Base-by-base conservation (phyloP, 2,888 invertebrate genomes). In the Hartigia nigra region DNA sequence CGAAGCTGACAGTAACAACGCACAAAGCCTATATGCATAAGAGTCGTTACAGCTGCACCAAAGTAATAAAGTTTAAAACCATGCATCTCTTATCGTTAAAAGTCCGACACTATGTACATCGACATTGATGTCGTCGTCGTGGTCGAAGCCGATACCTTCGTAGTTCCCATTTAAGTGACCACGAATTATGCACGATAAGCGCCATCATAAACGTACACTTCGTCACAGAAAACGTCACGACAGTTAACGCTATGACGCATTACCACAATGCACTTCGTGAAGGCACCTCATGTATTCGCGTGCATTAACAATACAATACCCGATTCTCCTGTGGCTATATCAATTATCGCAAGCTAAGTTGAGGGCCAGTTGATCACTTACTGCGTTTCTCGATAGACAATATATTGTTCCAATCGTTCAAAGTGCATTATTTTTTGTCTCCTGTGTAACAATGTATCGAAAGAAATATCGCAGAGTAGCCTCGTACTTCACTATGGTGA, bases 401-500 rank as follows among this genome's bases (percentile, higher is more conserved):
- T 55, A 55, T 75, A 39, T 14, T 39, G 14, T 5, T 39, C 14
- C 5, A 23, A 23, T 9, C 23, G 55, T 55, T 14, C 23, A 55
- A 55, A 55, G 55, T 55, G 55, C 55, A 55, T 72, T 34, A 70
- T 72, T 12, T 72, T 11, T 31, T 31, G n/a, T 23, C 23, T 31
- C 31, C 23, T 2, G 2, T 72, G 3, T 31, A 55, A 23, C 55
- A 55, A 86, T 86, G 86, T 83, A 81, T 75, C 79, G 81, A 76
- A 79, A 78, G 36, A 83, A 76, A 35, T 81, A 76, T 14, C 78
- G 23, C 55, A 81, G 79, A 74, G 75, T 77, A 23, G 69, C 80
- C 69, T 81, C 81, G 76, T 79, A 76, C 76, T 75, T 86, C 72
- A 77, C 78, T n/a, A 78, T 78, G n/a, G 79, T 83, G 39, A 80